Conservation (phyloP, 2,797 vertebrate genomes). For the Eulemur albifrons region DNA sequence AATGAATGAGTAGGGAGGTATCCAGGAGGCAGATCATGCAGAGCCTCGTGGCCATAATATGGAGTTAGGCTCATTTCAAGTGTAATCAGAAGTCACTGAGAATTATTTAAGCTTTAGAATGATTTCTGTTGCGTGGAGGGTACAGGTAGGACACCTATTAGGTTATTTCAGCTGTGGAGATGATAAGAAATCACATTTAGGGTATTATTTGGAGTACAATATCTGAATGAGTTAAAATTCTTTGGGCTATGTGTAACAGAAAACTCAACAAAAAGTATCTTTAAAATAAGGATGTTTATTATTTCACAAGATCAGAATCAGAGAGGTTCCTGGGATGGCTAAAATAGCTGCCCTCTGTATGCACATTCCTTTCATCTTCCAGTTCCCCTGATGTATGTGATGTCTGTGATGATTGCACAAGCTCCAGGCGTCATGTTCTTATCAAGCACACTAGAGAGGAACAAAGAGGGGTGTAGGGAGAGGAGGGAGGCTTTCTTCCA, state of each 20-base stretch:
- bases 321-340: background rate
- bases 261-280: background rate
- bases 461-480: background rate
- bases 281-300: background rate
- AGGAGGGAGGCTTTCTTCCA: background rate
- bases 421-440: background rate
- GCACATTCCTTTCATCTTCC: background rate
- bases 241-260: background rate
- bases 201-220: background rate
- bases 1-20: background rate
- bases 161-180: background rate
- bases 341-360: background rate
- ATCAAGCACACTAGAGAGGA: background rate
- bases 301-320: background rate
- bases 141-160: background rate
- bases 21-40: background rate
- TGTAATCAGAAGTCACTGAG: background rate
- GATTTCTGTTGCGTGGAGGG: background rate
- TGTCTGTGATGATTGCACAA: background rate
- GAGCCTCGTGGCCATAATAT: background rate
- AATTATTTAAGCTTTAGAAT: background rate
- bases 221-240: background rate
- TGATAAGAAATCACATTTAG: background rate
- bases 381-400: fast-evolving
- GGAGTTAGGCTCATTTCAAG: background rate